phyloP scores from a whole-genome alignment of 2,113 vertebrate genomes.

The Bolborhynchus lineola region DNA sequence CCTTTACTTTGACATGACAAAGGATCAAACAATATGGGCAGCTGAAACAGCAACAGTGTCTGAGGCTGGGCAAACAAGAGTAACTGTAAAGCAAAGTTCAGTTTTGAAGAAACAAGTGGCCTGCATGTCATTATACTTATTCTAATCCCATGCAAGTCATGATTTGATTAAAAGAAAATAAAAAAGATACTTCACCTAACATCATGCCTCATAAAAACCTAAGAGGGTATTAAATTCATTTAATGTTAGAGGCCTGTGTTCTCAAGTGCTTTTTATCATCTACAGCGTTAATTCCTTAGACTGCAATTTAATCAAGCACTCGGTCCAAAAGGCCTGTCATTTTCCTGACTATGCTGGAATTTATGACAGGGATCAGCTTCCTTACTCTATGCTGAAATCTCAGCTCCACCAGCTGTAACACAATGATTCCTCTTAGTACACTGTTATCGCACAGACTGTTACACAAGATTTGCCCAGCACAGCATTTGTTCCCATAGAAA shows the following conservation, averaged over 20 bases:
- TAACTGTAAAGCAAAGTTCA: not conserved
- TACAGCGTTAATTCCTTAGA: not conserved
- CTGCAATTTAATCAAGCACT: not conserved
- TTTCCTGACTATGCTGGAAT: not conserved
- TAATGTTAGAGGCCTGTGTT: not conserved
- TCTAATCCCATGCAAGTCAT: not conserved
- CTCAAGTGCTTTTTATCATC: not conserved
- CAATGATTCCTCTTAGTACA: not conserved
- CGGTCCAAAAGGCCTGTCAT: not conserved
- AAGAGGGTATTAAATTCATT: not conserved
- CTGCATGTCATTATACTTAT: not conserved
- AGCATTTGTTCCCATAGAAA: not conserved
- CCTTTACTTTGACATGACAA: slow-evolving; percentile 20
- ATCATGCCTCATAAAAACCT: not conserved
- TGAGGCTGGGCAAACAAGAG: not conserved
- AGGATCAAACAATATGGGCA: not conserved
- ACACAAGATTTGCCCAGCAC: not conserved
- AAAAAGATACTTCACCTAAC: not conserved
- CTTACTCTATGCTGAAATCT: not conserved
- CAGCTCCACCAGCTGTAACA: not conserved
- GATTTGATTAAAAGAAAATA: not conserved
- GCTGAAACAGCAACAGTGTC: not conserved
- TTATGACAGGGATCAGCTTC: not conserved
- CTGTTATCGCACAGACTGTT: not conserved
- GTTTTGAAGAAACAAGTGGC: not conserved